phyloP scores from a whole-genome alignment of 2,888 invertebrate genomes.

The Rutpela maculata region DNA sequence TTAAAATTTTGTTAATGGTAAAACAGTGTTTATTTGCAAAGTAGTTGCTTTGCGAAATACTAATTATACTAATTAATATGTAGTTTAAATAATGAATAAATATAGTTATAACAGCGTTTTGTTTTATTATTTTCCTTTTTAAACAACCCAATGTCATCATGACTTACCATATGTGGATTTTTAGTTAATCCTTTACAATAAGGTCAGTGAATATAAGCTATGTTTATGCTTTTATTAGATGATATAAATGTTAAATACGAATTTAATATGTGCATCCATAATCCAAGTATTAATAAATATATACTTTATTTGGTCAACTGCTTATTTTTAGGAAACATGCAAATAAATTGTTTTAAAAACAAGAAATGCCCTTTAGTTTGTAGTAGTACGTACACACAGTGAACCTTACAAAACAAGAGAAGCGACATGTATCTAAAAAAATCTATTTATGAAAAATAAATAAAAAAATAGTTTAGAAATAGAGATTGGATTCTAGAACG shows the following conservation, averaged over 20 bases:
- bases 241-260: neutral
- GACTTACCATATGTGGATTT: conserved; percentile 56
- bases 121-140: conserved; percentile 57
- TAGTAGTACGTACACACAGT: too few relatives aligned
- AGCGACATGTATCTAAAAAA: too few relatives aligned
- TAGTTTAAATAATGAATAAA: conserved; percentile 52
- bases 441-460: too few relatives aligned
- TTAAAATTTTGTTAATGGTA: neutral
- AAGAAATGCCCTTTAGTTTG: too few relatives aligned
- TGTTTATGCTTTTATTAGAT: conserved; percentile 37
- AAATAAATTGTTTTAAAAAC: neutral
- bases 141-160: conserved; percentile 55
- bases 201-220: conserved; percentile 47
- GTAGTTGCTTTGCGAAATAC: conserved; percentile 42
- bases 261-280: neutral
- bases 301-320: neutral
- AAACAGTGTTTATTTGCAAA: conserved; percentile 2
- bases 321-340: neutral
- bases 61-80: conserved; percentile 43
- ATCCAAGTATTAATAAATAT: neutral
- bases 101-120: conserved; percentile 53
- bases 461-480: too few relatives aligned
- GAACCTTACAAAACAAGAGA: too few relatives aligned
- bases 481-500: too few relatives aligned
- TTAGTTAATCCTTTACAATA: conserved; percentile 45